Conservation (phyloP, 2,888 invertebrate genomes). For the Drosophila testacea region DNA sequence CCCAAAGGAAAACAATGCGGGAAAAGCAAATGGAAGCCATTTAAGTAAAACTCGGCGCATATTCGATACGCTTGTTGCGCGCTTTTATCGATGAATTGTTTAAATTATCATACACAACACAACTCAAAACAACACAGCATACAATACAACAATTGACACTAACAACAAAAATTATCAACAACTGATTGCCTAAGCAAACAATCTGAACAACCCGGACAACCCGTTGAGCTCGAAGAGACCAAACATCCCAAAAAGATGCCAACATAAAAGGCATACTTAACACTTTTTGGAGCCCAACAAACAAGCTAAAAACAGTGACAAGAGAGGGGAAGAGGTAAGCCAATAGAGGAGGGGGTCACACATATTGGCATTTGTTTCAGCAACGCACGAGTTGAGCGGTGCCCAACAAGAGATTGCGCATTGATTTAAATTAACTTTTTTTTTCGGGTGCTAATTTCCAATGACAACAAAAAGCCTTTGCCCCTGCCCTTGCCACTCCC, state of each 20-base stretch:
- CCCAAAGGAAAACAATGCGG: conserved; percentile 31
- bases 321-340: not conserved
- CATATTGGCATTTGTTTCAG: conserved; percentile 77
- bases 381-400: conserved; percentile 74
- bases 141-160: conserved; percentile 62
- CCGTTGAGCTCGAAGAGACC: conserved; percentile 8
- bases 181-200: conserved; percentile 74
- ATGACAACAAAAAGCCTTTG: conserved; percentile 51
- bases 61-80: conserved; percentile 70
- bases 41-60: conserved; percentile 48
- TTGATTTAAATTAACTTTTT: conserved; percentile 76
- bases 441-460: conserved; percentile 69
- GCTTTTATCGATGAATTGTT: conserved; percentile 76
- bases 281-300: conserved; percentile 81
- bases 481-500: conserved; percentile 6
- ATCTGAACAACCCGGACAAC: conserved; percentile 32
- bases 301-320: conserved; percentile 46
- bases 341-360: conserved; percentile 17
- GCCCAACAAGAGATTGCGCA: conserved; percentile 63
- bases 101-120: conserved; percentile 74
- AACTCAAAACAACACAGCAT: conserved; percentile 29
- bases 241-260: conserved; percentile 43
- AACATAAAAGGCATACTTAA: conserved; percentile 71
- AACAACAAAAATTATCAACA: conserved; percentile 78
- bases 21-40: conserved; percentile 35